Percentiles rank a stretch among this genome's conserved stretches.
Evolutionary conservation across 2,888 invertebrate genomes (phyloP).

Genomic region (Seira ritae): DNA sequence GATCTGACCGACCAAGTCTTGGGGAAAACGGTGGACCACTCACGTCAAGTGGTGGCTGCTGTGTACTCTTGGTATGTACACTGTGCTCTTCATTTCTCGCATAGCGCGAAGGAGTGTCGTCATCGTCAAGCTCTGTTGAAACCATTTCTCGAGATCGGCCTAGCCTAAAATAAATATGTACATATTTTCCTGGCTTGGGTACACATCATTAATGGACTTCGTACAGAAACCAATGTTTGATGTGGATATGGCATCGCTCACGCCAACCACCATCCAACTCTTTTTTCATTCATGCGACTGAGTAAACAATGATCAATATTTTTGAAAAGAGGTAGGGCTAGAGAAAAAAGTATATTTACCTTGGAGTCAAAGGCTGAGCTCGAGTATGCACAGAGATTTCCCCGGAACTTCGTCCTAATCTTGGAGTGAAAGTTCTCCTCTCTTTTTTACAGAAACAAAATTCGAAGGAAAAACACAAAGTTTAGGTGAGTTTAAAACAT

Average conservation of each 20-base stretch:
- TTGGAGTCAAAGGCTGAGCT: slow-evolving; percentile 66
- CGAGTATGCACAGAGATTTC: slow-evolving; percentile 61
- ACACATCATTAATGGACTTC: not conserved
- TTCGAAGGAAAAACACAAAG: too few species aligned
- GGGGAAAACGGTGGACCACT: slow-evolving; percentile 54
- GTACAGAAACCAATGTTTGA: not conserved
- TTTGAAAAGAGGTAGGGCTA: too few species aligned
- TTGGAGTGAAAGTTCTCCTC: slow-evolving; percentile 75
- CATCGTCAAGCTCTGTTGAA: slow-evolving; percentile 62
- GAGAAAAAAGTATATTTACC: slow-evolving; percentile 32
- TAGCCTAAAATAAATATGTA: slow-evolving; percentile 36
- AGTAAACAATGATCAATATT: not conserved
- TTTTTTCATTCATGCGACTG: not conserved
- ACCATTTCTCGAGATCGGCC: slow-evolving; percentile 65
- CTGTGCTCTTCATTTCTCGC: slow-evolving; percentile 39
- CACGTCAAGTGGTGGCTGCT: slow-evolving; percentile 39
- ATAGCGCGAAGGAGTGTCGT: slow-evolving; percentile 43
- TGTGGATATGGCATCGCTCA: not conserved
- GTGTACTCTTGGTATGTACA: slow-evolving; percentile 34
- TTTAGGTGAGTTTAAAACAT: too few species aligned
- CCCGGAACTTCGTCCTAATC: slow-evolving; percentile 76
- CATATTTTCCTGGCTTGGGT: not conserved
- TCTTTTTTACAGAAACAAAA: slow-evolving; percentile 35
- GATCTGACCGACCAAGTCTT: slow-evolving; percentile 57
- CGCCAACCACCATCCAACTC: not conserved